Evolutionary conservation across 2,888 invertebrate species (phyloP), one percentile per base, ranked within the genome.

Genomic region (Andrena chrysosceles): DNA sequence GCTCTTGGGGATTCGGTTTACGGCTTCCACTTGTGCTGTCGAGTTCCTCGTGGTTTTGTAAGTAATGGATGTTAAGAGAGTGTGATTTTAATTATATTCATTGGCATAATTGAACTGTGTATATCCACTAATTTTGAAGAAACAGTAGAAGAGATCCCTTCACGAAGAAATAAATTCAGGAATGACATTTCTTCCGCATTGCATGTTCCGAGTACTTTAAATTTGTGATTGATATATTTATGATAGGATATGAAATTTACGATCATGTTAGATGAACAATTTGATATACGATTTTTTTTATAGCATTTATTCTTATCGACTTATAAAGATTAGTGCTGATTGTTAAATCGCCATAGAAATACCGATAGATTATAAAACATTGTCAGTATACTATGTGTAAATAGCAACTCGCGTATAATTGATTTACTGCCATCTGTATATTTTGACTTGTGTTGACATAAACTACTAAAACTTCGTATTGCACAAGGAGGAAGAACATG

Each of bases 401-500:
- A 70, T 16, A 35, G 16, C 2, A 64, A 72, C 33, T 71, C 29
- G 5, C 16, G 13, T 29, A 33, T 5, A 23, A 35, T 13, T 16
- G 26, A 29, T 35, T 72, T 7, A 71, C 48, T 56, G 48, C 13
- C n/a, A 42, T 23, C 16, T 13, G 20, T 23, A 26, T 54, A 33
- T 49, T 23, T 20, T 8, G 8, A 52, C 26, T 31, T 59, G 23
- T 35, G 23, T 13, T 70, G 16, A 13, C 20, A 35, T 13, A 31
- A 42, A 31, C 13, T 68, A 42, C 33, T 23, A 23, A n/a, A 35
- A 62, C 20, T n/a, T 71, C 10, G n/a, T 2, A 23, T 54, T 33
- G 16, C 16, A 68, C 23, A 29, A 42, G 4, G 52, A 35, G 20
- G 42, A 68, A n/a, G 20, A 23, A 42, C 67, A 80, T n/a, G 48